Percentiles rank a stretch among this genome's conserved stretches.
phyloP scores from a whole-genome alignment of 2,113 vertebrate species.

The Tiliqua scincoides region DNA sequence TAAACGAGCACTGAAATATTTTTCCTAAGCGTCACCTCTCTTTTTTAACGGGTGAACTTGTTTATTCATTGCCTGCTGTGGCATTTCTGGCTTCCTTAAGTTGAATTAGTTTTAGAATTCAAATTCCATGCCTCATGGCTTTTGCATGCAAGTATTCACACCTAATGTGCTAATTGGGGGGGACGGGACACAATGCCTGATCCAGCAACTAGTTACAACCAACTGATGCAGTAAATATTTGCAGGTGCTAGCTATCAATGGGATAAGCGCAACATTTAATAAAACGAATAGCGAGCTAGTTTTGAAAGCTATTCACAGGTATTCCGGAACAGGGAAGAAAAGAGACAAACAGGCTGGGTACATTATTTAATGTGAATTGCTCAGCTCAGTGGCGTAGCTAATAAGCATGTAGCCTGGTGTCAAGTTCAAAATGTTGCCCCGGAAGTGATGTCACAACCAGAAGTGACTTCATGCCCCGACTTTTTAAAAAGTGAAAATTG shows the following conservation, averaged over 20 bases:
- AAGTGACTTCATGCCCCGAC: too few species aligned
- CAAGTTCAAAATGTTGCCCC: too few species aligned
- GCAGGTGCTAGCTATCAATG: constrained; percentile 7
- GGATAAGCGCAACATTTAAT: neutral
- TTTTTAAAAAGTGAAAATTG: too few species aligned
- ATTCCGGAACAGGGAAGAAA: neutral
- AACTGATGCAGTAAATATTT: constrained; percentile 7
- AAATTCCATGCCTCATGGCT: neutral
- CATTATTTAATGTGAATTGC: neutral
- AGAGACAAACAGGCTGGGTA: neutral
- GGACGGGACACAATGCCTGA: neutral
- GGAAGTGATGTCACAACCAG: too few species aligned
- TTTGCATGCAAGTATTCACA: neutral
- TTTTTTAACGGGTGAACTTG: neutral
- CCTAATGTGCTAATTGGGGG: neutral
- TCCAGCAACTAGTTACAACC: neutral
- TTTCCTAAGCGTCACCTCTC: neutral
- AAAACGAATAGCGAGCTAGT: constrained; percentile 8
- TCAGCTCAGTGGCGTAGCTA: too few species aligned
- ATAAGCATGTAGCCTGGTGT: too few species aligned
- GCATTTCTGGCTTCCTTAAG: neutral
- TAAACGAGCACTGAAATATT: neutral
- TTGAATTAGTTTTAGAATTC: neutral
- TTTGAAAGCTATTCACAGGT: neutral
- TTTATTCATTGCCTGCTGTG: neutral